Evolutionary conservation across 1,140 invertebrate genomes (phyloP).

Genomic region (Drosophila ercepeae): DNA sequence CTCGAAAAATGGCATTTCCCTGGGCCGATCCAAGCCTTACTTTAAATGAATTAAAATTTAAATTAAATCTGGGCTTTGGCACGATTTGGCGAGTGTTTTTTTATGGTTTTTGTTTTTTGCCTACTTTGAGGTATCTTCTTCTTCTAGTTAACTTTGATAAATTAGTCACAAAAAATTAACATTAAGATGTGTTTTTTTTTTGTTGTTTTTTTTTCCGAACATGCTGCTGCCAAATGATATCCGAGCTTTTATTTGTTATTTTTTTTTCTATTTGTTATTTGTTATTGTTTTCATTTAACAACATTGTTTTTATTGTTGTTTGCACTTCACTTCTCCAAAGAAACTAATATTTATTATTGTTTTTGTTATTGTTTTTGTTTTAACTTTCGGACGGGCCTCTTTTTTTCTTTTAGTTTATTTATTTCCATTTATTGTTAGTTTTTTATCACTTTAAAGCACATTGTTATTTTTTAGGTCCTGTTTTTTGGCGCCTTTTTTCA

Average conservation of each 20-base stretch:
- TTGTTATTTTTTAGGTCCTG: background rate
- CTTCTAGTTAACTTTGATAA: conserved; percentile 7
- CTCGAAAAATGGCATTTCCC: background rate
- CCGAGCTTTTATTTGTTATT: conserved; percentile 2
- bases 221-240: conserved; percentile 32
- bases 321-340: conserved; percentile 22
- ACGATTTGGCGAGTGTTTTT: conserved; percentile 2
- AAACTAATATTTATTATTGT: background rate
- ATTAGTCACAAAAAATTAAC: conserved; percentile 42
- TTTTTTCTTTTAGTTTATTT: background rate
- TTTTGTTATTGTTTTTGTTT: background rate
- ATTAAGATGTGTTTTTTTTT: conserved; percentile 1
- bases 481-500: background rate
- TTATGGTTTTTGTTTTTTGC: conserved; percentile 10
- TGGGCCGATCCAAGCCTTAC: background rate
- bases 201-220: conserved; percentile 14
- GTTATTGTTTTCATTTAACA: conserved; percentile 7
- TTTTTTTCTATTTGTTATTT: conserved; percentile 5
- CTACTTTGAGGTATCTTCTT: conserved; percentile 34
- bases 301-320: conserved; percentile 20
- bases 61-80: conserved; percentile 12
- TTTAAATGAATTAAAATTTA: background rate
- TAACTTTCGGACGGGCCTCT: conserved; percentile 12
- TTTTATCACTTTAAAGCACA: background rate
- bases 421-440: background rate